Percentiles rank a stretch among this genome's conserved stretches.
These are phyloP conservation scores for Thymallus thymallus DNA, from an alignment of 2,113 vertebrate genomes.

Conservation along the genomic window DNA sequence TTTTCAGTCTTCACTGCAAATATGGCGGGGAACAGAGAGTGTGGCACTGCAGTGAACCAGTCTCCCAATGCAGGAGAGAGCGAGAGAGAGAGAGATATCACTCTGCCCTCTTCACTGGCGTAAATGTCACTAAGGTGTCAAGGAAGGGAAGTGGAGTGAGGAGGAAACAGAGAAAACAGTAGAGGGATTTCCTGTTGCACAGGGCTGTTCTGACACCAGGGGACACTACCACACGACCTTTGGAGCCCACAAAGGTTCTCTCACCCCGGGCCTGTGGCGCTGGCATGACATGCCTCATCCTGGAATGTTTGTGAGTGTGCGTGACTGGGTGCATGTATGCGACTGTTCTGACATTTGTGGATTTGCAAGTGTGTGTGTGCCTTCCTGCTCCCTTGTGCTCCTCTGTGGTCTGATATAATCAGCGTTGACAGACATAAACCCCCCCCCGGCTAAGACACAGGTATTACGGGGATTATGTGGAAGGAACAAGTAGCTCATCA, in stretches of 20 bases:
- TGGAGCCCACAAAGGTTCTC: constrained; percentile 58
- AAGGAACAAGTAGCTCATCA: constrained; percentile 67
- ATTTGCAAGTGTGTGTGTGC: constrained; percentile 13
- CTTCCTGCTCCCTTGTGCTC: constrained; percentile 18
- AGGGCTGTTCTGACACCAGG: not conserved
- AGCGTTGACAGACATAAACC: constrained; percentile 55
- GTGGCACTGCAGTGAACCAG: too few species aligned
- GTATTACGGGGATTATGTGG: constrained; percentile 63
- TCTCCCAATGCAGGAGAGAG: too few species aligned
- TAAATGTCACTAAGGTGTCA: constrained; percentile 70
- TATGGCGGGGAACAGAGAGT: too few species aligned
- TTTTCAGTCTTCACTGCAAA: too few species aligned
- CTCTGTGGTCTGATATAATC: constrained; percentile 60
- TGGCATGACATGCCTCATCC: constrained; percentile 25
- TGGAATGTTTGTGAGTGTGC: constrained; percentile 11
- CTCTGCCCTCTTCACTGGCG: constrained; percentile 25
- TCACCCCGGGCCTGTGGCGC: constrained; percentile 39
- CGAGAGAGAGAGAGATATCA: too few species aligned
- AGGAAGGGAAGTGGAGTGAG: constrained; percentile 38
- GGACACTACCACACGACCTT: constrained; percentile 61
- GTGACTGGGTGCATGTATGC: constrained; percentile 5
- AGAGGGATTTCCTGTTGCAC: too few species aligned
- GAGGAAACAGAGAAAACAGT: too few species aligned
- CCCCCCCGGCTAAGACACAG: constrained; percentile 57
- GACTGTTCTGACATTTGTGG: too few species aligned